phyloP scores from a whole-genome alignment of 2,888 invertebrate genomes.

The Calliscelio sp. region DNA sequence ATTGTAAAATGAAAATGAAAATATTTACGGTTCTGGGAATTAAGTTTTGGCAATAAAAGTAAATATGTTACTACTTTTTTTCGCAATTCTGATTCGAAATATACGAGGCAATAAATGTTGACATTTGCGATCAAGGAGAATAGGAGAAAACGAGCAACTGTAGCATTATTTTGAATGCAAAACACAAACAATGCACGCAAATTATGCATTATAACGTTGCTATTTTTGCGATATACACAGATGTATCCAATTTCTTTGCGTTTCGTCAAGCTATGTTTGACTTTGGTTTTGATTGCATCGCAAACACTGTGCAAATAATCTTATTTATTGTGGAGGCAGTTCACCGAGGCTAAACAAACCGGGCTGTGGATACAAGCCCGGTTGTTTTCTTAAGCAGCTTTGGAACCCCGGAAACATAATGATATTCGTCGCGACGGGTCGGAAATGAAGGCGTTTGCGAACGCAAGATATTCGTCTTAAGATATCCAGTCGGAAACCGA shows the following conservation, averaged over 20 bases:
- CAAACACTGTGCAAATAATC: constrained; percentile 40
- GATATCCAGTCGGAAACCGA: background rate
- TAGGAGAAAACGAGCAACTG: background rate
- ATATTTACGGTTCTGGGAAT: too few species aligned
- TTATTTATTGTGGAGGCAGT: constrained; percentile 37
- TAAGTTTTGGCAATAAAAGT: background rate
- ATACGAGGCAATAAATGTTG: too few species aligned
- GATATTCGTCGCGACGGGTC: constrained; percentile 26
- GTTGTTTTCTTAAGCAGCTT: constrained; percentile 58
- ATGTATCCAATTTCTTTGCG: constrained; percentile 26
- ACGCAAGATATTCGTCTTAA: constrained; percentile 24
- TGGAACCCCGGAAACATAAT: constrained; percentile 31
- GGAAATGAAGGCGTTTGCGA: constrained; percentile 27
- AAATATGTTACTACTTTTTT: background rate
- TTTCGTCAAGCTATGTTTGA: constrained; percentile 27
- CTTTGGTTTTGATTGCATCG: constrained; percentile 39
- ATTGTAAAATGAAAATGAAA: too few species aligned
- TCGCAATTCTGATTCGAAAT: background rate
- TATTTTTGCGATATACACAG: constrained; percentile 30
- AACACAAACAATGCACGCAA: constrained; percentile 10
- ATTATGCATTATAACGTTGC: constrained; percentile 17
- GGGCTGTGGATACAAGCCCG: constrained; percentile 8
- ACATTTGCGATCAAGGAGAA: too few species aligned
- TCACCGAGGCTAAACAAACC: constrained; percentile 41
- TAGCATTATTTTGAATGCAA: background rate